phyloP scores from a whole-genome alignment of 2,888 invertebrate species.

The Lycophotia porphyrea region DNA sequence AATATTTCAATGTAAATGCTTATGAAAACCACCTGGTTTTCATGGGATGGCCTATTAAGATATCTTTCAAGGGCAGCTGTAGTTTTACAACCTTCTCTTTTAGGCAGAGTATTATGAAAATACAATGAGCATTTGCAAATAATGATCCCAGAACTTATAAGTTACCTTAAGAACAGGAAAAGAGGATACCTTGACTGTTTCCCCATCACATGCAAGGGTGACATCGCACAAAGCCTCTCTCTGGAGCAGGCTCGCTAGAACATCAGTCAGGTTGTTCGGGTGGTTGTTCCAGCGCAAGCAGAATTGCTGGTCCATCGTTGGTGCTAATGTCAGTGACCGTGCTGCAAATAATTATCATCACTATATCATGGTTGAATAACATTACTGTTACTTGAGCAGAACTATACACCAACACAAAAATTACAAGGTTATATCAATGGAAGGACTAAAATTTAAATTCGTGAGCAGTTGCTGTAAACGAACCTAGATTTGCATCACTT shows the following conservation, averaged over 20 bases:
- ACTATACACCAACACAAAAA: constrained; percentile 56
- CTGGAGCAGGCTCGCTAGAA: constrained; percentile 95
- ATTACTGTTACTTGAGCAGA: constrained; percentile 34
- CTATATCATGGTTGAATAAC: constrained; percentile 38
- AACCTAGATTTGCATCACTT: constrained; percentile 80
- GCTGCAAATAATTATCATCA: constrained; percentile 80
- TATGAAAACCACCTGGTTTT: constrained; percentile 19
- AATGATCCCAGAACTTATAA: background rate
- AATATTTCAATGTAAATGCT: constrained; percentile 19
- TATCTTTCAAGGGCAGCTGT: background rate
- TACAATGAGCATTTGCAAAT: background rate
- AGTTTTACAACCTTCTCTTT: background rate
- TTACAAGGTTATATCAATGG: constrained; percentile 70
- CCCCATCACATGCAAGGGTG: constrained; percentile 97
- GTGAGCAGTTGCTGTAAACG: constrained; percentile 74
- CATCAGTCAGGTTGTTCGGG: constrained; percentile 97
- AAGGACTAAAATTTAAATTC: constrained; percentile 70
- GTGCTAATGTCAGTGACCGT: constrained; percentile 90
- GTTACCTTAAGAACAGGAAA: background rate
- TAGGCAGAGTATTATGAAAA: background rate
- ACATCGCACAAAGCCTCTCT: constrained; percentile 98
- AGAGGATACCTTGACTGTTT: constrained; percentile 93
- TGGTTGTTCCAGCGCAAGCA: constrained; percentile 98
- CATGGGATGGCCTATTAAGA: background rate
- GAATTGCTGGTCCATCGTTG: constrained; percentile 95